Conservation (phyloP, 2,888 invertebrate species). For the Stictocephala bisonia region DNA sequence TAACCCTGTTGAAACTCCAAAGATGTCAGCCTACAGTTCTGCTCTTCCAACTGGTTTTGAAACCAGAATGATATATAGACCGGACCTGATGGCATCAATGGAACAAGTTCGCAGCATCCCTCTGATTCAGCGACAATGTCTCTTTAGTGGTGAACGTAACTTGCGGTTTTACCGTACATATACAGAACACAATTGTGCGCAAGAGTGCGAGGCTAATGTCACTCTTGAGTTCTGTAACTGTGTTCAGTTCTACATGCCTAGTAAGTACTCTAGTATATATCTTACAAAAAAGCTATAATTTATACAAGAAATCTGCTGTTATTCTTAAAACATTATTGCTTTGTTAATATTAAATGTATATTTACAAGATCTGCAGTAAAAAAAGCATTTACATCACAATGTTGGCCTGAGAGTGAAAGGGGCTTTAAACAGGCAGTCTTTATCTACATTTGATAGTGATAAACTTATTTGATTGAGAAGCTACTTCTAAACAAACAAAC, state of each 20-base stretch:
- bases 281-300: too few relatives aligned
- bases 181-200: slow-evolving; percentile 81
- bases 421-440: too few relatives aligned
- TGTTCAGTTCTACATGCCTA: slow-evolving; percentile 78
- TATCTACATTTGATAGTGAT: too few relatives aligned
- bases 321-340: too few relatives aligned
- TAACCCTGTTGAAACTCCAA: slow-evolving; percentile 84
- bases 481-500: too few relatives aligned
- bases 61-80: slow-evolving; percentile 75
- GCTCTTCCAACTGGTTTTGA: slow-evolving; percentile 79
- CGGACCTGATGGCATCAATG: slow-evolving; percentile 75
- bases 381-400: too few relatives aligned
- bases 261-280: too few relatives aligned
- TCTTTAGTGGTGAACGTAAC: slow-evolving; percentile 78
- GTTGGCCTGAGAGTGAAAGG: too few relatives aligned
- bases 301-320: too few relatives aligned
- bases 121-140: slow-evolving; percentile 66
- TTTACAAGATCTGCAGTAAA: too few relatives aligned
- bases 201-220: slow-evolving; percentile 82
- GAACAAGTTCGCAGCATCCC: slow-evolving; percentile 70
- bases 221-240: slow-evolving; percentile 75
- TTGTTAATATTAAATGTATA: too few relatives aligned
- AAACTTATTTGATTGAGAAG: too few relatives aligned
- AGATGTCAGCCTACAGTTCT: slow-evolving; percentile 80
- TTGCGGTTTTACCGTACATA: slow-evolving; percentile 80